These are phyloP conservation scores for Nezara viridula DNA, from an alignment of 2,888 invertebrate genomes.

Conservation along the genomic window DNA sequence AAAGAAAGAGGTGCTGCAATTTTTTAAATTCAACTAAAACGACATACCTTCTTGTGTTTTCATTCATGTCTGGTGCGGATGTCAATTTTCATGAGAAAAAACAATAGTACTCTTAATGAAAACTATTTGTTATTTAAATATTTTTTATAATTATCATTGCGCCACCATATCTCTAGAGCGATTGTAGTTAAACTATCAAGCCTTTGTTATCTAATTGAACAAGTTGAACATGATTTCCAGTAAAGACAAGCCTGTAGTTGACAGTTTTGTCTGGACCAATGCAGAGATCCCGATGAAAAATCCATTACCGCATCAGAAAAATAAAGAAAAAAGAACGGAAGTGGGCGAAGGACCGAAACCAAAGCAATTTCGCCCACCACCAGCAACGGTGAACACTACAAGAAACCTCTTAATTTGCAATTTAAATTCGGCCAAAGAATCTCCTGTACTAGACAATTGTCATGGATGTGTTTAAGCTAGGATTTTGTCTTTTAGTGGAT, in stretches of 20 bases:
- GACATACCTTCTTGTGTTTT: too few species aligned
- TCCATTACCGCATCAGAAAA: not conserved
- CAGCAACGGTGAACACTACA: not conserved
- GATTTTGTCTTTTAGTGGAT: not conserved
- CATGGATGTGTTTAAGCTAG: not conserved
- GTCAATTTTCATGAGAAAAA: too few species aligned
- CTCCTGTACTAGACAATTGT: slow-evolving; percentile 5
- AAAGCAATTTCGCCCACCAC: slow-evolving; percentile 31
- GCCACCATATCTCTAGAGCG: too few species aligned
- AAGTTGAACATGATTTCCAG: too few species aligned
- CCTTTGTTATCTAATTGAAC: too few species aligned
- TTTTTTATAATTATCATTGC: too few species aligned
- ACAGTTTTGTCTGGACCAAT: not conserved
- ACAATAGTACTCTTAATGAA: too few species aligned
- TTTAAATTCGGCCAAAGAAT: slow-evolving; percentile 33
- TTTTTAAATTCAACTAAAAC: too few species aligned
- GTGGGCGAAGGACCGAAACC: not conserved
- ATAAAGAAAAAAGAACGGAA: not conserved
- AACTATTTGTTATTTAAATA: too few species aligned
- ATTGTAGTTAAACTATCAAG: too few species aligned
- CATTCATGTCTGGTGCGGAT: too few species aligned
- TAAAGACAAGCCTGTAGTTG: not conserved
- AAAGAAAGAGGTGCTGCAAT: too few species aligned
- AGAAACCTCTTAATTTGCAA: slow-evolving; percentile 52
- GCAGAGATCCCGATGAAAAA: not conserved